These are phyloP conservation scores for Hydropotes inermis DNA, from an alignment of 2,113 vertebrate species.

Conservation along the genomic window DNA sequence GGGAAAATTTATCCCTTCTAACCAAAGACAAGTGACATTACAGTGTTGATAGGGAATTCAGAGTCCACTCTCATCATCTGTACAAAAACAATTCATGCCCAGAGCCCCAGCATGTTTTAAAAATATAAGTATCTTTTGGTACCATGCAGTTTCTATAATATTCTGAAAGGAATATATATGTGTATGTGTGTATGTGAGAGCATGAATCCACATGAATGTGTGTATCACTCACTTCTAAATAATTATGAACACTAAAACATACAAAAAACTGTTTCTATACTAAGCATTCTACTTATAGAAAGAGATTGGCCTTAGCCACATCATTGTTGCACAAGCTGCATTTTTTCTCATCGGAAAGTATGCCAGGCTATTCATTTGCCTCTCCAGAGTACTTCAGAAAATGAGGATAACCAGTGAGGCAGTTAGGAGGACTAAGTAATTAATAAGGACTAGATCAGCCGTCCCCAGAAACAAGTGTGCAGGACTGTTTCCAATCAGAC, in stretches of 20 bases:
- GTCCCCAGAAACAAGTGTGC: constrained; percentile 36
- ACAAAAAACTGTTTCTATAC: neutral
- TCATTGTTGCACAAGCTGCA: neutral
- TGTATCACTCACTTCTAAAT: neutral
- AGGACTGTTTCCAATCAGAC: neutral
- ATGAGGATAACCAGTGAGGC: neutral
- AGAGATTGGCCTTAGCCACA: neutral
- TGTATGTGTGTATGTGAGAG: neutral
- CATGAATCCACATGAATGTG: neutral
- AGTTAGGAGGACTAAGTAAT: constrained; percentile 35
- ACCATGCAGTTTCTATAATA: neutral
- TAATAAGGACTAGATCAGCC: neutral
- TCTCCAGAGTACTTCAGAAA: neutral
- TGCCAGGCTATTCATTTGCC: neutral
- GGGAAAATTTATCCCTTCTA: neutral
- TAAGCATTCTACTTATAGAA: neutral
- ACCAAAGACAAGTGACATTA: neutral
- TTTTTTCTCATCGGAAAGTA: neutral
- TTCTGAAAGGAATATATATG: neutral
- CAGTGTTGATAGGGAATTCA: neutral
- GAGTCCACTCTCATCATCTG: neutral
- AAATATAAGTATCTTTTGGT: neutral
- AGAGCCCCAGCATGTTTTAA: neutral
- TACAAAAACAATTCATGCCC: neutral
- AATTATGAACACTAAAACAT: neutral